Conservation (phyloP, 1,140 invertebrate species). For the Dreissena polymorpha region DNA sequence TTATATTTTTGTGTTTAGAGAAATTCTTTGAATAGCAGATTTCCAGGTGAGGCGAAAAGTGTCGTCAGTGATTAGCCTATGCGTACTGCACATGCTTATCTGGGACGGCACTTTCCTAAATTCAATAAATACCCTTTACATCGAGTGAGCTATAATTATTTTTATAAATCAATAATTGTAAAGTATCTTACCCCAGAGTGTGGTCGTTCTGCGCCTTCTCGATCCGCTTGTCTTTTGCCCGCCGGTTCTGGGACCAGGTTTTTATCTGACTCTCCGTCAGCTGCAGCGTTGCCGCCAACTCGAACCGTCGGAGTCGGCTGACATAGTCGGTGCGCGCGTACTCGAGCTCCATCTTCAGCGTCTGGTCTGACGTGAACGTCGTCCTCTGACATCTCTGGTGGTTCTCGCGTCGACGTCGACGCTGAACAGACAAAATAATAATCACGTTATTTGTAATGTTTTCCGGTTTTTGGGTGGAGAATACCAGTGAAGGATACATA, state of each 20-base stretch:
- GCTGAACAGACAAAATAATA: slow-evolving; percentile 84
- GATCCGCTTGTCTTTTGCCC: slow-evolving; percentile 97
- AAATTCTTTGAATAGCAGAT: no score
- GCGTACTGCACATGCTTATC: no score
- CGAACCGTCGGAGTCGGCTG: slow-evolving; percentile 88
- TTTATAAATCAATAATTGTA: background rate
- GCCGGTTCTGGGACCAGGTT: slow-evolving; percentile 94
- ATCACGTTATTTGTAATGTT: slow-evolving; percentile 11
- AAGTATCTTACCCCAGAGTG: slow-evolving; percentile 88
- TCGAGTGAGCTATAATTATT: no score
- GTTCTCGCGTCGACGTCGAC: slow-evolving; percentile 91
- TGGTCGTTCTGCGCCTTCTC: slow-evolving; percentile 97
- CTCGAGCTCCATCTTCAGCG: slow-evolving; percentile 92
- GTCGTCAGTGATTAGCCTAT: no score
- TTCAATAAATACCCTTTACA: no score
- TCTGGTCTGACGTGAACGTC: slow-evolving; percentile 96
- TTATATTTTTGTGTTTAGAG: no score
- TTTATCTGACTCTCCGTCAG: slow-evolving; percentile 89
- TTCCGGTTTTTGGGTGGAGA: no score
- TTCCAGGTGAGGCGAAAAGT: no score
- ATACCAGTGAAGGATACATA: background rate
- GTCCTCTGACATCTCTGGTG: slow-evolving; percentile 93
- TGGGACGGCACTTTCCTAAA: no score
- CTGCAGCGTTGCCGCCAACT: slow-evolving; percentile 90
- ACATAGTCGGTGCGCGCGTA: slow-evolving; percentile 95